Evolutionary conservation across 1,140 invertebrate species (phyloP), one percentile per base, ranked within the genome.

Genomic region (Saccostrea glomerata): DNA sequence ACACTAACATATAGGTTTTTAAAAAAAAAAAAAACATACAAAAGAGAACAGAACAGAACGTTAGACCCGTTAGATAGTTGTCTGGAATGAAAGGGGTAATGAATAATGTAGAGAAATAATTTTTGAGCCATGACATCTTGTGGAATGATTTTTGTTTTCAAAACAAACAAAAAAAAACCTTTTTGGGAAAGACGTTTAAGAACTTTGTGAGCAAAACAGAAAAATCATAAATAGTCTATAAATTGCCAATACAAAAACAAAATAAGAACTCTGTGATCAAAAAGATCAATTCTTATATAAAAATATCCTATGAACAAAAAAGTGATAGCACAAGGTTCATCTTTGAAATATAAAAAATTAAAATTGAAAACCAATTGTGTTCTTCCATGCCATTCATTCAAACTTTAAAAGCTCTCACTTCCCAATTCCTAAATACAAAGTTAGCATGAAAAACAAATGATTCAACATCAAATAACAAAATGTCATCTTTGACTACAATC

Each of bases 391-490:
- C 58, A 63, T 63, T 63, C 15, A 63, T 63, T 63, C 58, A 63
- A 63, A n/a, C 58, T 20, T 20, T n/a, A 20, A 20, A 7, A 17
- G 58, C 17, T 63, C n/a, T 63, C 58, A 63, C n/a, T 17, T 20
- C 58, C 58, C n/a, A 20, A 63, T n/a, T 63, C 17, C 17, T 63
- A 20, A 63, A n/a, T 15, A 63, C 58, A 63, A 63, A 20, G n/a
- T 17, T 60, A 60, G 20, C 12, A 63, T 63, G n/a, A 20, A 17
- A 63, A 63, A 47, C 47, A 63, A 63, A 20, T 63, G 58, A 17
- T 63, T 63, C 58, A 63, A 63, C 58, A 63, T 63, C n/a, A 63
- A 60, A 60, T 60, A 60, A 63, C 17, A 63, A 63, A 63, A 63
- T 20, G 1, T 2, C 15, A 0, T 20, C 17, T 63, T 63, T 63